Base-by-base conservation (phyloP, 1,140 invertebrate species). In the Ostrea denselamellosa region DNA sequence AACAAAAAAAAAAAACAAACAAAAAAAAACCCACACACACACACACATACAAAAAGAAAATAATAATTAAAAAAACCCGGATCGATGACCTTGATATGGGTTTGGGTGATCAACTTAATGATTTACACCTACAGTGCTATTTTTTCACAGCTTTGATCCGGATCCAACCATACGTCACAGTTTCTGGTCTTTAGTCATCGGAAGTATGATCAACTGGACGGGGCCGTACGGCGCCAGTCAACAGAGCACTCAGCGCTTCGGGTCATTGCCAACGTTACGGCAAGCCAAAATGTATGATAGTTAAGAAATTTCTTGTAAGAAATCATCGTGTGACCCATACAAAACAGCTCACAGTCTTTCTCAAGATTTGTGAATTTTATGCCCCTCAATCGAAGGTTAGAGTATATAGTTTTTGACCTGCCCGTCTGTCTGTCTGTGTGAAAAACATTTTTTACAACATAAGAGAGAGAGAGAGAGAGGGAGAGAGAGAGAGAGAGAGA, bases 201-300 rank as follows among this genome's bases (percentile, higher is more conserved):
- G 98, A 3, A 84, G 97, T 0, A 97, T 97, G 28, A 97, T 98
- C 89, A 98, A 58, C 53, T 86, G 86, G 86, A 56, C 77, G 7
- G 86, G 86, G 14, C 58, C 58, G 58, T 62, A 62, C 58, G 58
- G 58, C 58, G 58, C 58, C 14, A 62, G 58, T 62, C 98, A 98
- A 93, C 97, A 98, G 0, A 98, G 98, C 52, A 97, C 98, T n/a
- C 98, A 99, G 93, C 97, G 98, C 92, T 98, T 98, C 93, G 96
- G 98, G 56, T 97, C 97, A 97, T 88, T 97, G 44, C 96, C 97
- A 0, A 97, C 95, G 22, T 92, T 97, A 2, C 95, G 94, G 86
- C 94, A 96, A 71, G 97, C 97, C 4, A 86, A 82, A 86, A 82
- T 14, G 86, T 86, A 82, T 53, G 62, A 53, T 0, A 51, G 8